These are phyloP conservation scores for Agrotis clavis DNA, from an alignment of 2,888 invertebrate species.

Conservation along the genomic window DNA sequence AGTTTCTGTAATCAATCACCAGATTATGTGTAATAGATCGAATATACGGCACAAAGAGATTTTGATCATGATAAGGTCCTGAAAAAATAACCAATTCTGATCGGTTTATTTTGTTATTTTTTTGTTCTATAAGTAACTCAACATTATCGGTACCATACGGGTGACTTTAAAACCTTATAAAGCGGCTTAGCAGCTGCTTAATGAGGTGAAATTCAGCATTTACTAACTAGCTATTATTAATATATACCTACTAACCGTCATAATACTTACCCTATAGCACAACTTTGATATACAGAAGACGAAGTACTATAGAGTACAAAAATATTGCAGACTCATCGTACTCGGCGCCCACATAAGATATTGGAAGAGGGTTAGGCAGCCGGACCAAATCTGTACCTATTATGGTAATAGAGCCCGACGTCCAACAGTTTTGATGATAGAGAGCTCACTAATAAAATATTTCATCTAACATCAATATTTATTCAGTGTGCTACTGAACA, in stretches of 20 bases:
- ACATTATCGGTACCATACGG: neutral
- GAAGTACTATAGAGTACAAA: conserved; percentile 72
- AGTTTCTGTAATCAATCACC: conserved; percentile 16
- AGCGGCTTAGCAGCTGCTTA: neutral
- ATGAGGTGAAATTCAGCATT: neutral
- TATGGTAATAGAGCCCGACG: conserved; percentile 80
- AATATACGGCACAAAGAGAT: neutral
- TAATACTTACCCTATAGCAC: conserved; percentile 46
- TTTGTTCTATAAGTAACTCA: neutral
- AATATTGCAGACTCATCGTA: conserved; percentile 79
- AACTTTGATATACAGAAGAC: conserved; percentile 71
- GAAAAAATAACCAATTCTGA: conserved; percentile 1
- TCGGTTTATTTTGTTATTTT: neutral
- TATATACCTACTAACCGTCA: neutral
- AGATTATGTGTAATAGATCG: conserved; percentile 5
- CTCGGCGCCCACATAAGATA: conserved; percentile 77
- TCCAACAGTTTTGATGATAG: conserved; percentile 65
- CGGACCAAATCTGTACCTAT: conserved; percentile 78
- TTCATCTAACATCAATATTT: conserved; percentile 65
- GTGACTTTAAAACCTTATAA: neutral
- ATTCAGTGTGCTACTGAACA: conserved; percentile 58
- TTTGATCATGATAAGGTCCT: neutral
- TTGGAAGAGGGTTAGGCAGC: conserved; percentile 77
- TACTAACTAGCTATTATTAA: neutral
- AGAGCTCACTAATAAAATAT: conserved; percentile 64